Evolutionary conservation across 2,888 invertebrate species (phyloP), one percentile per base, ranked within the genome.

Genomic region (Rhingia rostrata): DNA sequence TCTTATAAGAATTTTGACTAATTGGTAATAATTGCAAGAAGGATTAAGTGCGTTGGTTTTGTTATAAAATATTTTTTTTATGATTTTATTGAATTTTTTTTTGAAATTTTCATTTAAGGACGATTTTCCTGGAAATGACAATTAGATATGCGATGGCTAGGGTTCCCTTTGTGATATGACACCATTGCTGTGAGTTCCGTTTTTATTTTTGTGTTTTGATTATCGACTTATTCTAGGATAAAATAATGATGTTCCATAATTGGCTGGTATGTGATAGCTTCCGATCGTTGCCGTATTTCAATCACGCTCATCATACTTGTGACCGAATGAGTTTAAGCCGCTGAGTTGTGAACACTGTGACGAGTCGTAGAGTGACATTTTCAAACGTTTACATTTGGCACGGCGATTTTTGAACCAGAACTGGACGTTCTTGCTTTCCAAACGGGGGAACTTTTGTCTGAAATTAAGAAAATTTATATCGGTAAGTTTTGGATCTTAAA

Each of bases 391-490:
- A 92, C 98, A 98, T 92, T 99, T 99, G 88, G 99, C 99, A 75
- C 99, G 94, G 51, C 99, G 95, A 91, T 99, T 99, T 92, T 99
- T 99, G 92, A 99, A 99, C 99, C 99, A 99, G 91, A 99, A 98
- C 92, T 99, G 99, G 87, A 99, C 99, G 91, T 99, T 99, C 93
- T 99, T 99, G 51, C 99, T 98, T 91, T 99, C 99, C 86, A 99
- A 93, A n/a, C 97, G 95, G 0, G 99, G 99, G 92, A 99, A 99
- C 92, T 99, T 99, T 92, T 98, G 98, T 89, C 99, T 93, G 87
- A 54, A 79, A 72, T 9, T 10, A 39, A 66, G 5, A 41, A 64
- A 47, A 67, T 2, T 6, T 6, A 4, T 2, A 2, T 2, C 0
- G 33, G 4, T 6, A n/a, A n/a, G 6, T 12, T 49, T 30, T 49